Evolutionary conservation across 2,797 vertebrate genomes (phyloP).

Genomic region (Lateolabrax maculatus): DNA sequence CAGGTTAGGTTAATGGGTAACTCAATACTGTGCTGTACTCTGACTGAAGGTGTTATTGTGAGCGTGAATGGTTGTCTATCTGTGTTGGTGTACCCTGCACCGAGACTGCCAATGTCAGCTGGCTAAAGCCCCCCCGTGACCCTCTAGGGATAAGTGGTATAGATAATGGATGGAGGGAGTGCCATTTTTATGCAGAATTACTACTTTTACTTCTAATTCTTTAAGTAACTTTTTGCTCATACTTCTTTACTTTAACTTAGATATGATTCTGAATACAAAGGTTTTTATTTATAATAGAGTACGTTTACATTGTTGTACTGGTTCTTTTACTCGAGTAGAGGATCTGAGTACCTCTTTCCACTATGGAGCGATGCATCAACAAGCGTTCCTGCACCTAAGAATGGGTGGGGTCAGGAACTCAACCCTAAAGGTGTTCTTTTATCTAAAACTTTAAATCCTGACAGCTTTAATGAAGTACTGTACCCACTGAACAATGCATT

Average conservation of each 20-base stretch:
- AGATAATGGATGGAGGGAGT: no score
- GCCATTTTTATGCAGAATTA: no score
- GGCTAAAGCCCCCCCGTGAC: no score
- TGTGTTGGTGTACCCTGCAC: no score
- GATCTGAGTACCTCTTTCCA: neutral
- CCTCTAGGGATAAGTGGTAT: no score
- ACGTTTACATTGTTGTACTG: neutral
- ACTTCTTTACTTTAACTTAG: neutral
- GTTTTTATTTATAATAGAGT: neutral
- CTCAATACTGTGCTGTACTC: no score
- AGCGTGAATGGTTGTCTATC: no score
- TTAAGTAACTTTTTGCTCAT: no score
- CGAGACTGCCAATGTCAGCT: no score
- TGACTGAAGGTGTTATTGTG: no score
- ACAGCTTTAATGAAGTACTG: conserved; percentile 1
- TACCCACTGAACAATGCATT: conserved; percentile 14
- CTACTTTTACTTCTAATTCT: no score
- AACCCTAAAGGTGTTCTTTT: conserved; percentile 5
- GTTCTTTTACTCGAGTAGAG: neutral
- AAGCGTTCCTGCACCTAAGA: neutral
- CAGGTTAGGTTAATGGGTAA: no score
- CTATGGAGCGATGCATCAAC: neutral
- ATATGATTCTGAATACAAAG: neutral
- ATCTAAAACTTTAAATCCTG: conserved; percentile 22
- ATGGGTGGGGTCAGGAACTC: neutral